Evolutionary conservation across 1,140 invertebrate genomes (phyloP), one percentile per base, ranked within the genome.

Genomic region (Drosophila funebris): DNA sequence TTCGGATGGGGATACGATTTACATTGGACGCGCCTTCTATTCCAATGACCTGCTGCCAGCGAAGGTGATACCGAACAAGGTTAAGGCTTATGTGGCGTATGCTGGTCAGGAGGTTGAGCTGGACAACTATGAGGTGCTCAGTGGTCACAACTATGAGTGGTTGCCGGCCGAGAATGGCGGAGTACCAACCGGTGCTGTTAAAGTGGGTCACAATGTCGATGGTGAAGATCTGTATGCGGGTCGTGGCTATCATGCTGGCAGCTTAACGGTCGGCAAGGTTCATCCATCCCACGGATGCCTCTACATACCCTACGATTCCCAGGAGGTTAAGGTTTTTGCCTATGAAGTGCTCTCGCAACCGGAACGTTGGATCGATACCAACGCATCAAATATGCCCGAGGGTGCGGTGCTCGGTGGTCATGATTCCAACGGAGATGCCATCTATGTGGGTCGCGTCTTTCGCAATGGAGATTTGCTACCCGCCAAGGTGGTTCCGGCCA

Each of bases 41-140:
- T 93, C 94, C 53, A 95, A 95, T 1, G 95, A 96, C 77, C 92
- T 95, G 77, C 73, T 96, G 4, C 96, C 96, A 5, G 95, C 95
- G 0, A 97, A 97, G 92, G 93, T 96, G 8, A 94, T 96, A 22
- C 95, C 96, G 0, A 74, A 78, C 31, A 90, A 90, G 77, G 75
- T 79, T 41, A 82, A 79, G 50, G 89, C 85, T 6, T 91, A 88
- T 52, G 83, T 91, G 37, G 62, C 71, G n/a, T 90, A 88, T 43
- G 79, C 79, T 3, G 56, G 81, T 4, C 56, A 79, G 52, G 90
- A 90, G 61, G 43, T 76, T 11, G 76, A 85, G 60, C 48, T 89
- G 43, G 74, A 80, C 1, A 73, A 58, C 50, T 90, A 80, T 44
- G 84, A 93, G 89, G 91, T 93, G 29, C 83, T 94, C 20, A 92